Evolutionary conservation across 30 jellyfish, hydroid and myxozoan species (phyloP).

Genomic region (Pelagia noctiluca): DNA sequence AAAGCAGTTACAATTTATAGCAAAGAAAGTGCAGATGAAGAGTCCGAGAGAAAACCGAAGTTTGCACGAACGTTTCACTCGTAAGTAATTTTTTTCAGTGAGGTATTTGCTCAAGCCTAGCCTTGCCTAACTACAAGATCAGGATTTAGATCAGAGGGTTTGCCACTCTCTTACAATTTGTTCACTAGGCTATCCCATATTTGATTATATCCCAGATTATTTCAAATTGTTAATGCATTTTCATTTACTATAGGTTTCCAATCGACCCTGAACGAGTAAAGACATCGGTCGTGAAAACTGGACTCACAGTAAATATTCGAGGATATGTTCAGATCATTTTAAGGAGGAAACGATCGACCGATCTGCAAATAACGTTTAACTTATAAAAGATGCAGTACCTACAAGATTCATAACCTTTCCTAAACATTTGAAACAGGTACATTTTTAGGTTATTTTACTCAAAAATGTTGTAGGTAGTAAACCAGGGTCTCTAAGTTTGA

Average conservation of each 20-base stretch:
- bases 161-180: too few species aligned
- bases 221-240: background rate
- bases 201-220: background rate
- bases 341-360: conserved; percentile 18
- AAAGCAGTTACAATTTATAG: too few species aligned
- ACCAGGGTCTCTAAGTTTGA: too few species aligned
- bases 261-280: background rate
- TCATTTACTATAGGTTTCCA: background rate
- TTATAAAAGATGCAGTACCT: conserved; percentile 6
- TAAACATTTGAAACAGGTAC: conserved; percentile 8
- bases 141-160: too few species aligned
- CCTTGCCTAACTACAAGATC: too few species aligned
- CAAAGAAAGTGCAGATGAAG: too few species aligned
- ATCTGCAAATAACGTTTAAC: background rate
- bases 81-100: too few species aligned
- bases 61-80: too few species aligned
- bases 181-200: too few species aligned
- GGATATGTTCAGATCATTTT: too few species aligned
- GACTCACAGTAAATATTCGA: background rate
- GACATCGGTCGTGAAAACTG: conserved; percentile 13
- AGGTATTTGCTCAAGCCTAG: too few species aligned
- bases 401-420: conserved; percentile 24
- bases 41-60: too few species aligned
- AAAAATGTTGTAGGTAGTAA: background rate
- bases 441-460: background rate